Evolutionary conservation across 2,888 invertebrate genomes (phyloP), one percentile per base, ranked within the genome.

Genomic region (Tinea pellionella): DNA sequence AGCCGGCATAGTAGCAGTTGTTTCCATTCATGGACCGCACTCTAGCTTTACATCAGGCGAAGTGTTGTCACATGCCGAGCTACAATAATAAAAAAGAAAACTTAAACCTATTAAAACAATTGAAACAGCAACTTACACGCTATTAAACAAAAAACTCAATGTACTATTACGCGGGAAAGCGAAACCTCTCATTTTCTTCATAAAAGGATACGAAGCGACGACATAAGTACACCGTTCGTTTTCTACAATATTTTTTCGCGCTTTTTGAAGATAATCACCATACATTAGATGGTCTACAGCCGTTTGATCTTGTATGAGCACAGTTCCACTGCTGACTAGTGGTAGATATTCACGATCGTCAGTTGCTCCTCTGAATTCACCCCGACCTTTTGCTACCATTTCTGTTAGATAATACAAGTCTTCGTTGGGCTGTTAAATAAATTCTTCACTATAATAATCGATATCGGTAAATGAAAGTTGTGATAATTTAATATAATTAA

Each of bases 221-320:
- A 95, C 95, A 70, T 91, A 95, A 0, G 92, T 92, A 69, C 96
- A 96, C 59, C 94, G 88, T 0, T 90, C 77, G 11, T 84, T 80
- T 69, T 94, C 93, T 0, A 85, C 83, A 0, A 89, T 71, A 0
- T 82, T 85, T 63, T 88, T 79, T 29, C 84, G 72, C 0, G 91
- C 88, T 70, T 92, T 93, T 59, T 77, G 82, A 61, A 90, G 77
- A 68, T 94, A 95, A 69, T 94, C 93, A 0, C 82, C 74, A 65
- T 92, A 93, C 80, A 95, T 90, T 4, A 93, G 78, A 64, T 91
- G 89, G 67, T 92, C 90, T 6, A 94, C 89, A 0, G 91, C 90
- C 0, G 91, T 90, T 60, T 89, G 89, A 67, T 95, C 94, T n/a
- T 92, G 89, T 8, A 96, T 78, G 11, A 85, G 64, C 1, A 86